Base-by-base conservation (phyloP, 2,888 invertebrate species). In the Dinocampus coccinellae region DNA sequence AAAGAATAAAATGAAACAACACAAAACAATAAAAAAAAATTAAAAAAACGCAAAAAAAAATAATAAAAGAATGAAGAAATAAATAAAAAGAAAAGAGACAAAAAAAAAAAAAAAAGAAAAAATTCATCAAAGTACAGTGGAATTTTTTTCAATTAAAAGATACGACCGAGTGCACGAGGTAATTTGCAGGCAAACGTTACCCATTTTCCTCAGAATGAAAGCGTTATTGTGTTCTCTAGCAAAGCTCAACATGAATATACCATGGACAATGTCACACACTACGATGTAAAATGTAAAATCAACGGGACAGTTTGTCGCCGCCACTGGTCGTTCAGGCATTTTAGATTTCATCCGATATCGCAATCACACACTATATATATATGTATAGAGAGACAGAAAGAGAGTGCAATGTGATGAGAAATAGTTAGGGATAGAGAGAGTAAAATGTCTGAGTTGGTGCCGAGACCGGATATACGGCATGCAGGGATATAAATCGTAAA, bases 81-180 rank as follows among this genome's bases (percentile, higher is more conserved):
- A n/a, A n/a, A n/a, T n/a, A n/a, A n/a, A n/a, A n/a, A n/a, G n/a
- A n/a, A n/a, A n/a, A n/a, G n/a, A n/a, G n/a, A n/a, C n/a, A n/a
- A n/a, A n/a, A n/a, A n/a, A n/a, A n/a, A n/a, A n/a, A n/a, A n/a
- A n/a, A n/a, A n/a, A n/a, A n/a, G n/a, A n/a, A 47, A 55, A 55
- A 55, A 55, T 52, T 66, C 47, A 10, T 16, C 22, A 26, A 47
- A 47, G 42, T n/a, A 34, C 6, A 29, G 52, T 24, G 64, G 73
- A 69, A 77, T 76, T 74, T 66, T 71, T 81, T 81, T 81, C 79
- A 81, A 81, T 81, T 81, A 81, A 81, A 81, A 81, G 77, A 81
- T 79, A 78, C 75, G 70, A 67, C 69, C 47, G 29, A 60, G 36
- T 65, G 47, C 42, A 53, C 4, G 39, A 36, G 47, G 65, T 58